Conservation (phyloP, 2,113 vertebrate genomes). For the Macquaria ambigua region DNA sequence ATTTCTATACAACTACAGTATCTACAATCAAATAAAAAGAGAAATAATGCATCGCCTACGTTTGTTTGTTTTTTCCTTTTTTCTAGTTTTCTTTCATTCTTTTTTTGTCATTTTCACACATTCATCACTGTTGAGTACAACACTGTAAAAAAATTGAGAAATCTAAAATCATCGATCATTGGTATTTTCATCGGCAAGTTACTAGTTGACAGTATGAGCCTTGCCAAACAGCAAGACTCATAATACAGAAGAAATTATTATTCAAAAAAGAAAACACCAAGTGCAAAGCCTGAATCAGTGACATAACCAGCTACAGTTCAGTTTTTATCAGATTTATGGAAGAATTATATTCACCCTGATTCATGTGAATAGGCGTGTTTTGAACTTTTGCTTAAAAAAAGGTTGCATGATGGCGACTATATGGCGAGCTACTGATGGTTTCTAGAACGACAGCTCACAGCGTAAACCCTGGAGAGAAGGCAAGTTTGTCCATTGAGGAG, state of each 20-base stretch:
- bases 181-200: slow-evolving; percentile 30
- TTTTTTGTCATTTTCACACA: slow-evolving; percentile 61
- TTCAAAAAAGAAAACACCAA: slow-evolving; percentile 38
- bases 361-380: slow-evolving; percentile 58
- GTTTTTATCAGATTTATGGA: slow-evolving; percentile 55
- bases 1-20: slow-evolving; percentile 29
- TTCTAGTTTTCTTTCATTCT: slow-evolving; percentile 49
- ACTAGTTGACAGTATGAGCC: slow-evolving; percentile 37
- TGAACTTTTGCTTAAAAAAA: slow-evolving; percentile 43
- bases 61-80: neutral
- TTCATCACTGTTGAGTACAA: slow-evolving; percentile 62
- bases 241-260: slow-evolving; percentile 48
- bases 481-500: slow-evolving; percentile 53
- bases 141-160: slow-evolving; percentile 34
- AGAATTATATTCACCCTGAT: slow-evolving; percentile 67
- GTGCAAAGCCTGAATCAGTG: slow-evolving; percentile 61
- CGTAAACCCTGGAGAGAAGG: slow-evolving; percentile 65
- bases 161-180: slow-evolving; percentile 28
- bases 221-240: slow-evolving; percentile 28
- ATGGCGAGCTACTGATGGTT: slow-evolving; percentile 45
- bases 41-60: slow-evolving; percentile 10
- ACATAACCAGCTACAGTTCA: slow-evolving; percentile 67
- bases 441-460: slow-evolving; percentile 54
- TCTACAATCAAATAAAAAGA: slow-evolving; percentile 62
- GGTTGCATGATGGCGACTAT: slow-evolving; percentile 26